Evolutionary conservation across 2,113 vertebrate species (phyloP).

Genomic region (Anoplopoma fimbria): DNA sequence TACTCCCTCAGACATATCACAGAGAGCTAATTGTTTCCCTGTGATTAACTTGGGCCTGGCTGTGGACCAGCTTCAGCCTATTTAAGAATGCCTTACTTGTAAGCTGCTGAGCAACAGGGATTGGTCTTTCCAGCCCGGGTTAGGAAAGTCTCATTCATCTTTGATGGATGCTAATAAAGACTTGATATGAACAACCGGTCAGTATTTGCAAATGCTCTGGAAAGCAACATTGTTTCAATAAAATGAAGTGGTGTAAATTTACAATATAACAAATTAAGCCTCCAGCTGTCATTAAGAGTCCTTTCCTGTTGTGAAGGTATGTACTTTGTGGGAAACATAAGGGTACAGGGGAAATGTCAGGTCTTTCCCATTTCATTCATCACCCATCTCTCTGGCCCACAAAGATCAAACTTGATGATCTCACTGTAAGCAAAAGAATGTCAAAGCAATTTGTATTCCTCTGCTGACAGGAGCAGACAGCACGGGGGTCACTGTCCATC

Average conservation of each 20-base stretch:
- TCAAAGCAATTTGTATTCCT: constrained; percentile 38
- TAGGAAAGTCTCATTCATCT: constrained; percentile 48
- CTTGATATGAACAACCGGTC: constrained; percentile 5
- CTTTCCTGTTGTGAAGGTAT: constrained; percentile 20
- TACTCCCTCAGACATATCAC: constrained; percentile 71
- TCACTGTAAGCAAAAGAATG: constrained; percentile 35
- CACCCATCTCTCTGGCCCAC: constrained; percentile 14
- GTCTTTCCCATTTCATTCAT: constrained; percentile 56
- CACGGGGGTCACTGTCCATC: constrained; percentile 16
- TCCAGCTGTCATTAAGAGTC: constrained; percentile 9
- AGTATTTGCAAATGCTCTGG: constrained; percentile 15
- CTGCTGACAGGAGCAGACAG: constrained; percentile 8
- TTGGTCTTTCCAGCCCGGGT: constrained; percentile 23
- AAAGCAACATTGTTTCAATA: constrained; percentile 1
- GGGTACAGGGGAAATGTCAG: constrained; percentile 39
- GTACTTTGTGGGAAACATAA: constrained; percentile 9
- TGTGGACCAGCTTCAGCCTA: constrained; percentile 55
- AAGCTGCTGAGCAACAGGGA: constrained; percentile 61
- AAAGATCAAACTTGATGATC: constrained; percentile 35
- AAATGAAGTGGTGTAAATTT: background rate
- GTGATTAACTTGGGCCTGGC: constrained; percentile 78
- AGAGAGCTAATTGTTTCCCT: constrained; percentile 79
- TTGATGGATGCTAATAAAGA: constrained; percentile 43
- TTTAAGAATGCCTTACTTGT: constrained; percentile 68
- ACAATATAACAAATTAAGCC: background rate